These are phyloP conservation scores for Manis javanica DNA, from an alignment of 2,797 vertebrate species.

Conservation along the genomic window DNA sequence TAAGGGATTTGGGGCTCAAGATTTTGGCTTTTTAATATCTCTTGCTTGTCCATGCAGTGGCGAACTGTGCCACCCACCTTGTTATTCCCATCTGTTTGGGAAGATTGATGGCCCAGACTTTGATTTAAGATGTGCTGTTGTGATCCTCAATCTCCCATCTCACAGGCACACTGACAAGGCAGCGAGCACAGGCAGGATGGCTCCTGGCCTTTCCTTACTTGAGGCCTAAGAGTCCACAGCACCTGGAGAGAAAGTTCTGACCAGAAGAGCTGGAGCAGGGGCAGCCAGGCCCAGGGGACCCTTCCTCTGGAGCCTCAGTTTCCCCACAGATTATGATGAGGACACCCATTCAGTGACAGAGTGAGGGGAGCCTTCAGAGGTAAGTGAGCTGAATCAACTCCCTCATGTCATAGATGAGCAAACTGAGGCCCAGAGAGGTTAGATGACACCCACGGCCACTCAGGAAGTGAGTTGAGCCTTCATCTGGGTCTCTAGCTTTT, in stretches of 20 bases:
- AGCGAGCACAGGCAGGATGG: fast-evolving
- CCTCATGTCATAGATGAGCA: neutral
- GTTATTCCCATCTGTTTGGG: constrained; percentile 34
- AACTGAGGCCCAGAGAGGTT: neutral
- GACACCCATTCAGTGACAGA: neutral
- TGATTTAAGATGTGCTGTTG: constrained; percentile 60
- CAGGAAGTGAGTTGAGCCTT: neutral
- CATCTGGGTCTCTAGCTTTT: neutral
- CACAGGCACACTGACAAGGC: neutral
- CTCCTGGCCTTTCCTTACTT: neutral
- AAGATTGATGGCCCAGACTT: constrained; percentile 70
- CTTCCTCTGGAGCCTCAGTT: neutral
- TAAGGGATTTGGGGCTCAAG: constrained; percentile 55
- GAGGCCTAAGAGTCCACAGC: neutral
- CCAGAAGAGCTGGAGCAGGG: neutral
- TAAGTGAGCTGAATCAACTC: neutral
- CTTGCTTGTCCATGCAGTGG: constrained; percentile 71
- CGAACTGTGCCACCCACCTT: constrained; percentile 65
- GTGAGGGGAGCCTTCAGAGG: neutral
- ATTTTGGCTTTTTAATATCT: constrained; percentile 76
- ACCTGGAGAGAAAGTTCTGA: neutral
- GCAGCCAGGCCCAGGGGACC: neutral
- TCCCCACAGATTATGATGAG: neutral
- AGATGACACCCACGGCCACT: neutral
- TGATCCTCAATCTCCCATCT: constrained; percentile 43